Conservation (phyloP, 2,888 invertebrate species). For the Tillus elongatus region DNA sequence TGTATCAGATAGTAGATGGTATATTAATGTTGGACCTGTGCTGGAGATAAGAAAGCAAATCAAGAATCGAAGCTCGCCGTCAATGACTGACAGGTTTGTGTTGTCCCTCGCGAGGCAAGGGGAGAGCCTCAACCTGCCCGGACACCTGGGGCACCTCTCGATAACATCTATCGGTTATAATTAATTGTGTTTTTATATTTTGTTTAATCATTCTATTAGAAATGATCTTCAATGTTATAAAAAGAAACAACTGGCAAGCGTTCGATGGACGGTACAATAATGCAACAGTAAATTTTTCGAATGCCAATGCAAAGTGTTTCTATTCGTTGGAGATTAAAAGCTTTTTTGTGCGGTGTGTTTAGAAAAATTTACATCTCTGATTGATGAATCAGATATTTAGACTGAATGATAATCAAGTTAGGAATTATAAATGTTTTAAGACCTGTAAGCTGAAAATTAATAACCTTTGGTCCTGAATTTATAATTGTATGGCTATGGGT, state of each 20-base stretch:
- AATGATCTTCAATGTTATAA: constrained; percentile 11
- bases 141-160: constrained; percentile 40
- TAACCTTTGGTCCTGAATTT: too few species aligned
- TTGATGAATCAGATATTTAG: too few species aligned
- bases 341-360: constrained; percentile 21
- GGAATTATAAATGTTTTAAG: too few species aligned
- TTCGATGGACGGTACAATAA: constrained; percentile 17
- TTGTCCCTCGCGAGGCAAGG: constrained; percentile 29
- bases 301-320: constrained; percentile 37
- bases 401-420: too few species aligned
- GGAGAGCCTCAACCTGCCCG: constrained; percentile 26
- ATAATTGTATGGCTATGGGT: too few species aligned
- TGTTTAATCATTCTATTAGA: constrained; percentile 10
- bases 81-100: constrained; percentile 33
- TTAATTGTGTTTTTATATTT: constrained; percentile 41
- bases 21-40: constrained; percentile 4
- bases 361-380: constrained; percentile 1
- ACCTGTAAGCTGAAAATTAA: too few species aligned
- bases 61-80: constrained; percentile 21
- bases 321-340: constrained; percentile 23
- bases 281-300: constrained; percentile 34
- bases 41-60: constrained; percentile 2
- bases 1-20: neutral
- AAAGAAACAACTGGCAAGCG: too few species aligned
- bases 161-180: constrained; percentile 42